Base-by-base conservation (phyloP, 2,113 vertebrate species). In the Gymnarchus niloticus region DNA sequence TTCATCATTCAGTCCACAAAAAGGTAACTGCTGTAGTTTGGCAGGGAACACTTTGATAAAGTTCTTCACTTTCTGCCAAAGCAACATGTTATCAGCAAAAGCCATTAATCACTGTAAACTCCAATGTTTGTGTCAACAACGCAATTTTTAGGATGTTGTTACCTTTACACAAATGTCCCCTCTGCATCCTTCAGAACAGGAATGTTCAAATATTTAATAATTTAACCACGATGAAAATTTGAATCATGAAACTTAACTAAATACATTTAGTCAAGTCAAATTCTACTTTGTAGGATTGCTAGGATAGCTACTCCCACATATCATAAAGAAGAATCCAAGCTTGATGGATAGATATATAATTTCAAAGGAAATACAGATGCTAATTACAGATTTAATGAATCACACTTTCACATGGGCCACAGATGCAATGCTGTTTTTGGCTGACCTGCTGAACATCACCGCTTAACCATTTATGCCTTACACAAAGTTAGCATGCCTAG, bases 1-100 rank as follows among this genome's bases (percentile, higher is more conserved):
- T 73, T 73, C 65, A 73, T 73, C 65, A 73, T 73, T 73, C 65
- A 41, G 12, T 73, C 12, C 65, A 73, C 65, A 73, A 73, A 73
- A 73, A 41, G 65, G 33, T 73, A 73, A 73, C 41, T 73, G 65
- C 33, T 33, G 17, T 37, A 41, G 65, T 37, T 73, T 41, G 65
- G 65, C 65, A 41, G 65, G 28, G 65, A 73, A 73, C 65, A 73
- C 65, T 73, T 73, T 41, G 65, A 73, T 73, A 73, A 73, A 73
- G 65, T 73, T 73, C 65, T 73, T 73, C 65, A 73, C 65, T 73
- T 73, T 41, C 65, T 41, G 65, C 12, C 17, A 73, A 33, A 37
- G 33, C 14, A 14, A 73, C 28, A 73, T 41, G 65, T 73, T 69
- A 73, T 73, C 65, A 73, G 65, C 65, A 17, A 73, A 73, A 19